Base-by-base conservation (phyloP, 2,888 invertebrate species). In the Ephialtes manifestator region DNA sequence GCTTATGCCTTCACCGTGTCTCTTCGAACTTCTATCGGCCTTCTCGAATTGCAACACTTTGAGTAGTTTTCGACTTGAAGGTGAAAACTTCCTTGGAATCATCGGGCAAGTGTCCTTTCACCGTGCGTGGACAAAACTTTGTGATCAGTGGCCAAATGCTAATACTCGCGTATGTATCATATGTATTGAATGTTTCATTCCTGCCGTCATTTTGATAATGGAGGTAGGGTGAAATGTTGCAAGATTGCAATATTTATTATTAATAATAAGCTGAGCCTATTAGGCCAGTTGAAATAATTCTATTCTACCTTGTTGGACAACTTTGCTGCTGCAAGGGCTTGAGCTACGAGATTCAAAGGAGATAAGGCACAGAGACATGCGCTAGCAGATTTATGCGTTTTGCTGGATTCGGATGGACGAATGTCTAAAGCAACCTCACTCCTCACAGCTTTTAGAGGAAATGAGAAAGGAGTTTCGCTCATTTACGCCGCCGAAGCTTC, bases 341-440 rank as follows among this genome's bases (percentile, higher is more conserved):
- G 39, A 67, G 60, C 48, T 65, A 18, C 76, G 71, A 77, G 77
- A 72, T 82, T 82, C 71, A 71, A 84, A 84, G 76, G 58, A 77
- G 84, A 74, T 77, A 67, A 76, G 76, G 55, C 79, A 1, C 28
- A 1, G 65, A 10, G 3, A 65, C 63, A 48, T 39, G 55, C 48
- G 28, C 39, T 24, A 70, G 60, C 60, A 31, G 31, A 71, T 72
- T 72, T 67, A 81, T 84, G 80, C 75, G 65, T 80, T 71, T 65
- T 58, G 55, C 58, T 76, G 55, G 65, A 80, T 84, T 58, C 65
- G 80, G 20, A 43, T 31, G 43, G 43, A 67, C 43, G 43, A 13
- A 43, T 13, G 31, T 10, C 35, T 7, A 18, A 18, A 31, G 31
- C 39, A 13, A 2, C 55, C 20, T 11, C 20, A 63, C 63, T 65